These are phyloP conservation scores for Heliocidaris erythrogramma DNA, from an alignment of 35 echinoderm and acorn worm species.

Conservation along the genomic window DNA sequence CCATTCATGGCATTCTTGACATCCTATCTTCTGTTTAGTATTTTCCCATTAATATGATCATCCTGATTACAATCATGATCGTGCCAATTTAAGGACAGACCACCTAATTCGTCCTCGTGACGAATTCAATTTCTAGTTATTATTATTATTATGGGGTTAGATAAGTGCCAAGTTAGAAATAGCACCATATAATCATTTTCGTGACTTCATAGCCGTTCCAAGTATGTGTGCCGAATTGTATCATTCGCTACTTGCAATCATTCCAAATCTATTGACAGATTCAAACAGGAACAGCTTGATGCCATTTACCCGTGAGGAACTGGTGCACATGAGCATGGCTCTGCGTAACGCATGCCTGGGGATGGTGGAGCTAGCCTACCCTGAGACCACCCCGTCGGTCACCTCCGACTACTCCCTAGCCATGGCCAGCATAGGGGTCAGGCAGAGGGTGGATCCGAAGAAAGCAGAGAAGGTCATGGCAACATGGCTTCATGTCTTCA, in stretches of 20 bases:
- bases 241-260: not conserved
- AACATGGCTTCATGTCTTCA: slow-evolving; percentile 77
- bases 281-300: slow-evolving; percentile 67
- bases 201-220: not conserved
- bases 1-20: no score
- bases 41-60: no score
- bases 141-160: no score
- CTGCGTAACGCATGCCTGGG: slow-evolving; percentile 87
- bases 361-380: slow-evolving; percentile 88
- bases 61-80: no score
- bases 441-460: not conserved
- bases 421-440: slow-evolving; percentile 61
- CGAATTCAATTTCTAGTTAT: no score
- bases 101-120: no score
- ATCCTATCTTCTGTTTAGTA: no score
- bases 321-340: slow-evolving; percentile 74
- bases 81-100: no score
- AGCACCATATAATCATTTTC: no score
- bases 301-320: slow-evolving; percentile 78
- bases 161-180: no score
- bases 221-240: not conserved
- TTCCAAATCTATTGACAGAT: slow-evolving; percentile 26
- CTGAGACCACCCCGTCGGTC: slow-evolving; percentile 69
- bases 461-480: slow-evolving; percentile 51
- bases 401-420: slow-evolving; percentile 80